Evolutionary conservation across 1,140 invertebrate genomes (phyloP), one percentile per base, ranked within the genome.

Genomic region (Tribolium madens): DNA sequence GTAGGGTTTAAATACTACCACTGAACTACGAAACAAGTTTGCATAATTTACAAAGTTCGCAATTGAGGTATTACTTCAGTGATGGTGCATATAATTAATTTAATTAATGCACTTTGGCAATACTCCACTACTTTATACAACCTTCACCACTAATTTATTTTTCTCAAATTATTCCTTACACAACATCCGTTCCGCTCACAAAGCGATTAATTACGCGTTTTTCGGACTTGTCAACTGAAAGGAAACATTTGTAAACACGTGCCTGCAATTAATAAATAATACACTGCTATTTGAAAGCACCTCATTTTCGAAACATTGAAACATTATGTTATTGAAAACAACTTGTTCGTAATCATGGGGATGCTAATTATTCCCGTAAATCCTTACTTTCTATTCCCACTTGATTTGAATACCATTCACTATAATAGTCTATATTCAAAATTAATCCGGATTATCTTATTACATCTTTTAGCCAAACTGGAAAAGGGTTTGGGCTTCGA

Each of bases 1-100:
- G 70, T 21, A n/a, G 47, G 47, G 26, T 72, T 72, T 72, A 72
- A 72, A 72, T 72, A 72, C 70, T 52, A 52, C 42, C 70, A 52
- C 46, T 18, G 12, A 64, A 64, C 57, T 64, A 33, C 57, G 57
- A 64, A 64, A 64, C 57, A 64, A 64, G 57, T 64, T 64, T 64
- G 57, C 57, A 64, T 64, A 64, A 64, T 64, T 64, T 64, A 64
- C 21, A 14, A 64, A 64, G 57, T 64, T 64, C 13, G 21, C 57
- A 64, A 64, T 64, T 64, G 57, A 64, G 57, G 26, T 64, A 64
- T 64, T 64, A 64, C 57, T 64, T 33, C 26, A 64, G 57, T 64
- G 57, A 64, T 64, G 57, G 57, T 64, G 57, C 57, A 64, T 64
- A 64, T 33, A 33, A 64, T 64, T 64, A 64, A 64, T 64, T 64